These are phyloP conservation scores for Forbesichthys agassizii DNA, from an alignment of 2,113 vertebrate genomes.

Conservation along the genomic window DNA sequence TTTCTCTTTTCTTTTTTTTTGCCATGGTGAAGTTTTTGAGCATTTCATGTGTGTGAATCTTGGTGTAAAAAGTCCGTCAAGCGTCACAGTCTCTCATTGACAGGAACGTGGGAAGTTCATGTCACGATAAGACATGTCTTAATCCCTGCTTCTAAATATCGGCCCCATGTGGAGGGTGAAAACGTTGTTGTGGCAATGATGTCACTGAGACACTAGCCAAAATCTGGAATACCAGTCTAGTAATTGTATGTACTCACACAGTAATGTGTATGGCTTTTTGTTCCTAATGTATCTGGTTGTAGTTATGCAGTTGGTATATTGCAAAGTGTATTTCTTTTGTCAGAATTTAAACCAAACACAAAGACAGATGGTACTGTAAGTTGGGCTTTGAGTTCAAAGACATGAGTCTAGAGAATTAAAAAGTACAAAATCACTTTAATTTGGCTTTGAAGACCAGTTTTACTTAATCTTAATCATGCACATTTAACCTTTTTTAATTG, in stretches of 20 bases:
- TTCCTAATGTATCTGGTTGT: too few species aligned
- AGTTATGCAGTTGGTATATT: too few species aligned
- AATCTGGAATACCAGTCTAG: constrained; percentile 30
- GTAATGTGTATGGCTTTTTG: neutral
- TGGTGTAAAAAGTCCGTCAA: constrained; percentile 30
- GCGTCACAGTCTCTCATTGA: constrained; percentile 59
- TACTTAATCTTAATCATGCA: too few species aligned
- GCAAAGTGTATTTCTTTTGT: too few species aligned
- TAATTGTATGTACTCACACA: constrained; percentile 32
- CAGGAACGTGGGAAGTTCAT: constrained; percentile 52
- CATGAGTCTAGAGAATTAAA: too few species aligned
- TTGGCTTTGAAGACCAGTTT: too few species aligned
- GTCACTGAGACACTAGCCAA: constrained; percentile 43
- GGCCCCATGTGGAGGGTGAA: constrained; percentile 47
- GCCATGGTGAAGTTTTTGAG: constrained; percentile 28
- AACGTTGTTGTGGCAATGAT: constrained; percentile 58
- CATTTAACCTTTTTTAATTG: too few species aligned
- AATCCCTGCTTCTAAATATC: constrained; percentile 64
- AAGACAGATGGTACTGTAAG: too few species aligned
- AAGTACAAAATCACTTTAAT: too few species aligned
- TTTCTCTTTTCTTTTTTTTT: constrained; percentile 27
- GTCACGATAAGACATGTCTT: constrained; percentile 54
- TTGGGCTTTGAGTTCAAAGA: too few species aligned
- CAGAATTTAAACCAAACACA: too few species aligned
- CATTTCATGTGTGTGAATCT: constrained; percentile 21